phyloP scores from a whole-genome alignment of 2,797 vertebrate species.

The Otolemur crassicaudatus region DNA sequence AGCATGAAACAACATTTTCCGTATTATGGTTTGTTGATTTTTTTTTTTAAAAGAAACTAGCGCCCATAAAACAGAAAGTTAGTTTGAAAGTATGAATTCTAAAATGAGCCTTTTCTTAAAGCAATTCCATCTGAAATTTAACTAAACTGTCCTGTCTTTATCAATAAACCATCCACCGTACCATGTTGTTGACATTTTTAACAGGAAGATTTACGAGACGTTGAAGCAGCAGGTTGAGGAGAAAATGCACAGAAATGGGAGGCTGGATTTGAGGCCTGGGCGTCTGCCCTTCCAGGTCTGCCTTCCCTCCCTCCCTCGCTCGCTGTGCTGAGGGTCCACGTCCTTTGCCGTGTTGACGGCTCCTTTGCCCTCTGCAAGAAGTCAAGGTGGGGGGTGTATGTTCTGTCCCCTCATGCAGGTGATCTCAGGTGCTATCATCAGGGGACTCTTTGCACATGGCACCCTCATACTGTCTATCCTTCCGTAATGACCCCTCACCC shows the following conservation, averaged over 20 bases:
- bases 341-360: rapidly evolving
- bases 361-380: not conserved
- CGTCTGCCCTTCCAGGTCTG: too few species aligned
- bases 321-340: rapidly evolving
- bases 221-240: not conserved
- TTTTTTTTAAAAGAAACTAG: slow-evolving; percentile 12
- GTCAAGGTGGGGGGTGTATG: rapidly evolving
- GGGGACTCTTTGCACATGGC: rapidly evolving
- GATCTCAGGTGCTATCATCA: too few species aligned
- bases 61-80: slow-evolving; percentile 67
- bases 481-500: not conserved
- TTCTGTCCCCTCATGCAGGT: rapidly evolving
- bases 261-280: rapidly evolving
- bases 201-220: slow-evolving; percentile 12
- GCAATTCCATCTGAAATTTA: slow-evolving; percentile 35
- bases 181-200: not conserved
- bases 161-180: not conserved
- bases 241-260: not conserved
- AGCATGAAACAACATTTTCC: slow-evolving; percentile 73
- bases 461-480: rapidly evolving
- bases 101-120: slow-evolving; percentile 54
- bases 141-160: slow-evolving; percentile 49
- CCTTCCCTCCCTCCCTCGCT: too few species aligned
- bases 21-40: slow-evolving; percentile 60
- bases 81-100: slow-evolving; percentile 49